phyloP scores from a whole-genome alignment of 2,113 vertebrate genomes.

The Origma solitaria region DNA sequence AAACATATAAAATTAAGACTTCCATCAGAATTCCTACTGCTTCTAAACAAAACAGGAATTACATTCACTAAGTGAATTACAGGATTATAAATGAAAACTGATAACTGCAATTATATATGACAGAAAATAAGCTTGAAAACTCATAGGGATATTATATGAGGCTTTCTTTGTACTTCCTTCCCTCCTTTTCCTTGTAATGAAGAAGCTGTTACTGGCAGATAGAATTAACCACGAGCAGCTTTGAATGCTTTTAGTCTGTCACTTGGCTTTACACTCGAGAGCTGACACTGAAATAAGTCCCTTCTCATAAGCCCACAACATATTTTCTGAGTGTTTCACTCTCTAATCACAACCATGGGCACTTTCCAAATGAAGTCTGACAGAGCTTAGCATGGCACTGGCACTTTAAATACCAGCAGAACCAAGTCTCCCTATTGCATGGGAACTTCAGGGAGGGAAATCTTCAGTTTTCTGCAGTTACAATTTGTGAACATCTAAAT shows the following conservation, averaged over 20 bases:
- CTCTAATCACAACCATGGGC: background rate
- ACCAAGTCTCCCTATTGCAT: background rate
- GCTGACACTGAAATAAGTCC: constrained; percentile 69
- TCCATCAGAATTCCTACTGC: background rate
- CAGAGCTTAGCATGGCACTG: background rate
- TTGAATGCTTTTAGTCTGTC: constrained; percentile 72
- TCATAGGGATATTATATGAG: background rate
- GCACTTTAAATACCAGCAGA: background rate
- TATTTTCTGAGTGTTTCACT: background rate
- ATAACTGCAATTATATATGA: background rate
- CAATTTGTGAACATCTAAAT: background rate
- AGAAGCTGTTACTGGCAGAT: constrained; percentile 66
- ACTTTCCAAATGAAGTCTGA: background rate
- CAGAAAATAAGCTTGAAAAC: constrained; percentile 5
- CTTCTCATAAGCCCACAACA: constrained; percentile 60
- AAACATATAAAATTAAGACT: background rate
- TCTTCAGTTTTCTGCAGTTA: background rate
- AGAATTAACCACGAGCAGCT: constrained; percentile 69
- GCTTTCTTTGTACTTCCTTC: background rate
- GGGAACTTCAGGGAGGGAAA: background rate
- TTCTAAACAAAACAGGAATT: background rate
- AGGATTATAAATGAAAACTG: background rate
- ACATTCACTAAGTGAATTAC: background rate
- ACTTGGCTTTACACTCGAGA: constrained; percentile 68
- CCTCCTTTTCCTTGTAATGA: constrained; percentile 29